Conservation (phyloP, 2,113 vertebrate species). For the Ciconia boyciana region DNA sequence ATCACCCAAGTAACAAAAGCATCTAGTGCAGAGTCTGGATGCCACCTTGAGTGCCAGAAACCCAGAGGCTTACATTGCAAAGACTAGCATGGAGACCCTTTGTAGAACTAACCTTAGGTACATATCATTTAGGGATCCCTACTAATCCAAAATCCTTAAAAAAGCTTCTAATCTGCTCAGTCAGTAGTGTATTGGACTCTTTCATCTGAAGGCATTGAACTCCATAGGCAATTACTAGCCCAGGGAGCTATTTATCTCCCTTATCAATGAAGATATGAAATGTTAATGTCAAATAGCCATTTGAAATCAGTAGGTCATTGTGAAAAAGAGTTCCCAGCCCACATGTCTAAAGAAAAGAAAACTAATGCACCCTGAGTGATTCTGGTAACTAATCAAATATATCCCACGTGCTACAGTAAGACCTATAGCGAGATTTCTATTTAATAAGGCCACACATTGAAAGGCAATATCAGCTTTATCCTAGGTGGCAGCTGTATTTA, state of each 20-base stretch:
- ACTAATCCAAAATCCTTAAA: constrained; percentile 36
- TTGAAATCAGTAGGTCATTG: constrained; percentile 12
- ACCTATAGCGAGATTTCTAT: constrained; percentile 50
- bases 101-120: constrained; percentile 5
- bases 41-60: background rate
- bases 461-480: constrained; percentile 66
- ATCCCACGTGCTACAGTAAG: background rate
- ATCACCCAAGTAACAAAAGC: background rate
- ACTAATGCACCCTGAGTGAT: background rate
- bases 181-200: background rate
- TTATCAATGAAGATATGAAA: constrained; percentile 46
- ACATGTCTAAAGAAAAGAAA: background rate
- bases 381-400: constrained; percentile 11
- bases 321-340: background rate
- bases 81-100: background rate
- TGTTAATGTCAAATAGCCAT: constrained; percentile 23
- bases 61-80: background rate
- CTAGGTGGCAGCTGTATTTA: constrained; percentile 64
- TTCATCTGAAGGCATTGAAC: constrained; percentile 35
- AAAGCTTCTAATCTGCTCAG: constrained; percentile 14
- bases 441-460: constrained; percentile 64
- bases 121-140: background rate
- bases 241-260: constrained; percentile 15
- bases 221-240: constrained; percentile 19
- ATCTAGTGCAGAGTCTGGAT: background rate